phyloP scores from a whole-genome alignment of 37 sponge, comb jelly and placozoan genomes.

The Tethya wilhelma region DNA sequence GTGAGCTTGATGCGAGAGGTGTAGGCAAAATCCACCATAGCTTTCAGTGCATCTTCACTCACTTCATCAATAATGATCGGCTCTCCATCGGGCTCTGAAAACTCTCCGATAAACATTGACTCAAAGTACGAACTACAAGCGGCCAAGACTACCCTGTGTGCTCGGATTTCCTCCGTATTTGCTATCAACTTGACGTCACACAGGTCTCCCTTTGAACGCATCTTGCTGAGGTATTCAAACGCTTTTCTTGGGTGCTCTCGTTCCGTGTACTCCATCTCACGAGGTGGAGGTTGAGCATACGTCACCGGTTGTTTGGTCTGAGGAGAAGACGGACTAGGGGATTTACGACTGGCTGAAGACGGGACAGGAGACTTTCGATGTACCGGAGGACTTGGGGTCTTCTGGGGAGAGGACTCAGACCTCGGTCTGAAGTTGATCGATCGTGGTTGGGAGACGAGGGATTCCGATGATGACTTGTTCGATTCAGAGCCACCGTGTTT shows the following conservation, averaged over 20 bases:
- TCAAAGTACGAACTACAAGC: slow-evolving; percentile 78
- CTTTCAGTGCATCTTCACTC: slow-evolving; percentile 42
- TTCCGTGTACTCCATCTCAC: slow-evolving; percentile 65
- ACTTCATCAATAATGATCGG: slow-evolving; percentile 73
- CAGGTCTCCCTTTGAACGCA: slow-evolving; percentile 70
- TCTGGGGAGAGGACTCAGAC: no score
- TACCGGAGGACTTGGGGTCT: no score
- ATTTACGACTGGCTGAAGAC: background rate
- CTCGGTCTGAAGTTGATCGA: no score
- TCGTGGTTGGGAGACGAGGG: no score
- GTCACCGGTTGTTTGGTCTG: slow-evolving; percentile 32
- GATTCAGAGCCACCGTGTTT: no score
- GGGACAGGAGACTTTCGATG: no score
- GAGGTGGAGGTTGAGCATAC: slow-evolving; percentile 42
- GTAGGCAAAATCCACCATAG: slow-evolving; percentile 75
- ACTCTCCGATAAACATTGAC: slow-evolving; percentile 77
- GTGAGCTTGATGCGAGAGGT: slow-evolving; percentile 70
- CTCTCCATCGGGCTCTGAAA: slow-evolving; percentile 50
- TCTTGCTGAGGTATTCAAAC: slow-evolving; percentile 61
- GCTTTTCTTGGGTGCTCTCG: slow-evolving; percentile 51
- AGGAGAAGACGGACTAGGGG: background rate
- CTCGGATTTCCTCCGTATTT: slow-evolving; percentile 33
- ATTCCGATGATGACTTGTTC: no score
- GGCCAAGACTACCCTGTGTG: slow-evolving; percentile 75
- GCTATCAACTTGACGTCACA: slow-evolving; percentile 68